A percentile compares a stretch with the other conserved stretches of the same genome.
These are phyloP conservation scores for Melopsittacus undulatus DNA, from an alignment of 2,797 vertebrate species.

Conservation along the genomic window DNA sequence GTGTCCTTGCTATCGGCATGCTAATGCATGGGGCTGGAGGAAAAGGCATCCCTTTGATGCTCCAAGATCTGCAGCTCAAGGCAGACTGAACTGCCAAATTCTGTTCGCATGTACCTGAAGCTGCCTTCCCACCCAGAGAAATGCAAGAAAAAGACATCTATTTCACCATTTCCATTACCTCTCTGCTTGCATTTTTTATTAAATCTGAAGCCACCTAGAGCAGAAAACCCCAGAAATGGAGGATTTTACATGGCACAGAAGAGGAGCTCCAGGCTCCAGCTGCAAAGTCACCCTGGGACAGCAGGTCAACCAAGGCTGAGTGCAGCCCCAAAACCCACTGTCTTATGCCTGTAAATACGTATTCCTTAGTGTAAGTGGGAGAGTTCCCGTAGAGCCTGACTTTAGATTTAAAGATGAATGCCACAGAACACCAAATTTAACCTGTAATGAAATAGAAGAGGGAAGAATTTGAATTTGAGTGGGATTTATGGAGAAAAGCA, in stretches of 20 bases:
- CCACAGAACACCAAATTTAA: neutral
- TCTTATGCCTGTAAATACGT: neutral
- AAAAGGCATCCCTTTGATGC: neutral
- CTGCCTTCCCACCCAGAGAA: neutral
- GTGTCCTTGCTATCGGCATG: neutral
- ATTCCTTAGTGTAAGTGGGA: neutral
- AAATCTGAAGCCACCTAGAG: neutral
- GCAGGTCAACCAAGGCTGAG: neutral
- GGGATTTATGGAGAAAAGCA: neutral
- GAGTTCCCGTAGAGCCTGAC: neutral
- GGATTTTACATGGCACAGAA: neutral
- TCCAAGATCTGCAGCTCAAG: neutral
- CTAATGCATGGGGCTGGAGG: neutral
- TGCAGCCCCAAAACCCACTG: neutral
- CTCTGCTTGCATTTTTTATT: neutral
- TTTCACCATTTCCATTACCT: neutral
- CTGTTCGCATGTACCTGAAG: neutral
- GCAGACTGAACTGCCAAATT: neutral
- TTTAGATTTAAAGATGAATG: neutral
- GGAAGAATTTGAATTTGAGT: neutral
- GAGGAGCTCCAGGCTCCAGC: neutral
- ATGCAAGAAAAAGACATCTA: neutral
- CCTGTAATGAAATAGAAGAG: neutral
- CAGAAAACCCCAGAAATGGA: neutral
- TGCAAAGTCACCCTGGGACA: neutral